phyloP scores from a whole-genome alignment of 2,888 invertebrate genomes.

The Platycheirus rosarum region DNA sequence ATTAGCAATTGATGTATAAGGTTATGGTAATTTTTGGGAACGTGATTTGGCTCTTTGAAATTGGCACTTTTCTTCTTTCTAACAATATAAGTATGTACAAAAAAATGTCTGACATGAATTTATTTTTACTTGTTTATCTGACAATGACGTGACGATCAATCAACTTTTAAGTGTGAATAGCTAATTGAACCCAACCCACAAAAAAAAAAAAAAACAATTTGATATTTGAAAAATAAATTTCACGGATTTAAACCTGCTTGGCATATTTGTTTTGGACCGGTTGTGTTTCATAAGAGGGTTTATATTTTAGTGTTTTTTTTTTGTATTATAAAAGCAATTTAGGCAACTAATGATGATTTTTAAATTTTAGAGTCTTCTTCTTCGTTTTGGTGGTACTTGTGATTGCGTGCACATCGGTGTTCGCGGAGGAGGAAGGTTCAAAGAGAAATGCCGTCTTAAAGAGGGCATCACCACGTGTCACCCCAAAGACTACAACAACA shows the following conservation, averaged over 20 bases:
- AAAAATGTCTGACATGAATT: constrained; percentile 46
- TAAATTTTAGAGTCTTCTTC: constrained; percentile 50
- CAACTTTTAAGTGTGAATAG: constrained; percentile 47
- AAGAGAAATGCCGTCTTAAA: constrained; percentile 66
- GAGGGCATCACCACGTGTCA: constrained; percentile 77
- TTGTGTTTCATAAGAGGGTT: constrained; percentile 34
- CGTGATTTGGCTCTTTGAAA: constrained; percentile 61
- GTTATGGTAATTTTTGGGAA: constrained; percentile 56
- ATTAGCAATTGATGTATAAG: constrained; percentile 33
- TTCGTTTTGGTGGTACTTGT: constrained; percentile 53
- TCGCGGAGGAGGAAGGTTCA: constrained; percentile 63
- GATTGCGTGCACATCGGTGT: constrained; percentile 45
- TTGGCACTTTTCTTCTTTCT: constrained; percentile 40
- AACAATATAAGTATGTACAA: constrained; percentile 7
- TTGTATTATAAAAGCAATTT: constrained; percentile 5
- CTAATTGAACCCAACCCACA: constrained; percentile 63
- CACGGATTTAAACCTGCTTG: constrained; percentile 46
- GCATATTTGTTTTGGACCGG: constrained; percentile 45
- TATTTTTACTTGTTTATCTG: constrained; percentile 36
- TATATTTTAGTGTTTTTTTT: not conserved
- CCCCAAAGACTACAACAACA: constrained; percentile 79
- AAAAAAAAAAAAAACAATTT: constrained; percentile 6
- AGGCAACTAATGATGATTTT: constrained; percentile 15
- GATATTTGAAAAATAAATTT: constrained; percentile 29
- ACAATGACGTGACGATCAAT: constrained; percentile 38